Base-by-base conservation (phyloP, 1,140 invertebrate genomes). In the Neotoxoptera formosana region DNA sequence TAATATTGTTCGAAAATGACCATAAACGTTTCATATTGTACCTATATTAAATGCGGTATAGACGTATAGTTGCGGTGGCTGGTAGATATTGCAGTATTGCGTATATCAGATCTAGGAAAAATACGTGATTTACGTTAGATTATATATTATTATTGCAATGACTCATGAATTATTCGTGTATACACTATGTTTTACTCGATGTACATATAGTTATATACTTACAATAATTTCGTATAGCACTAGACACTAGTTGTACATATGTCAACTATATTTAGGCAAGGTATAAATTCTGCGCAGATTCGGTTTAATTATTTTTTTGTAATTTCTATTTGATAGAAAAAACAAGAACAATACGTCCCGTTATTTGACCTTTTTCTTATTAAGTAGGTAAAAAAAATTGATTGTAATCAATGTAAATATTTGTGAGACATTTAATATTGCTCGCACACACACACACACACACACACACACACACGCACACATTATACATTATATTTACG, bases 341-440 rank as follows among this genome's bases (percentile, higher is more conserved):
- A 83, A 21, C 8, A 83, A 83, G 81, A 83, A 83, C 81, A 83
- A 83, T 83, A 83, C 36, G 21, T 83, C 21, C 81, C 81, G 81
- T 83, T 83, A 83, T 41, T 41, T 41, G 81, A 83, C 81, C 81
- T 83, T 83, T 83, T 36, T n/a, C n/a, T 83, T 83, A 83, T 41
- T 83, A 83, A 36, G 36, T 83, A 41, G 20, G 81, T 83, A 41
- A 41, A 23, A 83, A 1, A 23, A 83, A 6, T 34, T 34, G 20
- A 41, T 41, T 34, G 21, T 83, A 83, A 41, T 83, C 20, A 83
- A 83, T 83, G 34, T 41, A 83, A 83, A 41, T 83, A 83, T 83
- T 83, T 41, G 81, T 41, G 81, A 34, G 34, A 83, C 34, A 83
- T 83, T 83, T 83, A 83, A 83, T 83, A 41, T 83, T 83, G 8